A percentile compares a stretch with the other conserved stretches of the same genome.
These are phyloP conservation scores for Oncorhynchus clarkii DNA, from an alignment of 2,113 vertebrate genomes.

Conservation along the genomic window DNA sequence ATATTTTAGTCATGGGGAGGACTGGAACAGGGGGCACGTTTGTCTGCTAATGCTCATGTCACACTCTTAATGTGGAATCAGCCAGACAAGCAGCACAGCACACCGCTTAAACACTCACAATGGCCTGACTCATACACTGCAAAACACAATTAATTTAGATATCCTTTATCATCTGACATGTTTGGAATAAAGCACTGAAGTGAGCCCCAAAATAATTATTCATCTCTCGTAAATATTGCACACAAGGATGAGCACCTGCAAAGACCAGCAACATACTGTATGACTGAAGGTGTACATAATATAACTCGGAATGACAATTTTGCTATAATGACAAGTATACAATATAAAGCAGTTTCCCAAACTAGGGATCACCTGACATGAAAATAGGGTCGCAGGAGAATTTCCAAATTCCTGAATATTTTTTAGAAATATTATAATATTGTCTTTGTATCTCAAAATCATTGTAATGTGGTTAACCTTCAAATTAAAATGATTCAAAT, in stretches of 20 bases:
- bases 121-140: conserved; percentile 55
- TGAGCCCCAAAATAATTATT: conserved; percentile 59
- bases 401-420: no score
- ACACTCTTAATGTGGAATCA: conserved; percentile 66
- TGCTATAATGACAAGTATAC: no score
- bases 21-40: conserved; percentile 62
- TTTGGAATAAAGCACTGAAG: conserved; percentile 69
- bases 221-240: conserved; percentile 32
- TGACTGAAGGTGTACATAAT: no score
- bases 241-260: conserved; percentile 25
- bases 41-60: conserved; percentile 72
- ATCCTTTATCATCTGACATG: conserved; percentile 59
- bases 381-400: no score
- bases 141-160: conserved; percentile 71
- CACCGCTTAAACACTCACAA: conserved; percentile 58
- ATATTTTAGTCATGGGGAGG: conserved; percentile 64
- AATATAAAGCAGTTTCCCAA: no score
- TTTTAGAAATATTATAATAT: no score
- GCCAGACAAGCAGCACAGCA: conserved; percentile 48
- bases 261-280: conserved; percentile 3
- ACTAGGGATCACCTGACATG: no score
- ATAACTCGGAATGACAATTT: no score
- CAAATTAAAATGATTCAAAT: no score
- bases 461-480: no score
- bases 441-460: no score